Conservation (phyloP, 2,888 invertebrate species). For the Eretmocerus hayati region DNA sequence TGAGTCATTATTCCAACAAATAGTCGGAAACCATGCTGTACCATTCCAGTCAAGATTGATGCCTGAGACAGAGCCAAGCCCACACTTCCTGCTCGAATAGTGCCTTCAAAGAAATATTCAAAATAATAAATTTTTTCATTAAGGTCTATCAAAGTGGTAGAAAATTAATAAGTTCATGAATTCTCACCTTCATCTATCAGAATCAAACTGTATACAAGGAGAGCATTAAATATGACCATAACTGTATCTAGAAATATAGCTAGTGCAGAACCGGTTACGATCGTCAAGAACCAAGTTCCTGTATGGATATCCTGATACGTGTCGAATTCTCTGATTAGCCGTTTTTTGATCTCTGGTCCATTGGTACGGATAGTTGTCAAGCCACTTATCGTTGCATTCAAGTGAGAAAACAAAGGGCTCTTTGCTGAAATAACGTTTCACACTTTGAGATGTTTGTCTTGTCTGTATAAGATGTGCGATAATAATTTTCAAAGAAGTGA, state of each 20-base stretch:
- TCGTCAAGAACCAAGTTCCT: slow-evolving; percentile 55
- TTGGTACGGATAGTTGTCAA: slow-evolving; percentile 80
- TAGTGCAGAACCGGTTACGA: slow-evolving; percentile 57
- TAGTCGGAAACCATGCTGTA: slow-evolving; percentile 75
- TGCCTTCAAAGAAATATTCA: too few species aligned
- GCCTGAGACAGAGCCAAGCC: slow-evolving; percentile 67
- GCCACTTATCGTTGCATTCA: slow-evolving; percentile 78
- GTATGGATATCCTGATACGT: slow-evolving; percentile 63
- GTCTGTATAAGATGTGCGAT: too few species aligned
- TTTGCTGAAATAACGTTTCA: slow-evolving; percentile 37
- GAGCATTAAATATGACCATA: slow-evolving; percentile 55
- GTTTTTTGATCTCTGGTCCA: slow-evolving; percentile 57
- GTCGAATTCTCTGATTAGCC: slow-evolving; percentile 71
- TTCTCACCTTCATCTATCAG: background rate
- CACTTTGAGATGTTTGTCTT: too few species aligned
- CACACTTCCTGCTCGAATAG: slow-evolving; percentile 54
- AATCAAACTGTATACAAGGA: slow-evolving; percentile 29
- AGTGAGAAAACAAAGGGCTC: slow-evolving; percentile 87
- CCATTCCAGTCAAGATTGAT: slow-evolving; percentile 68
- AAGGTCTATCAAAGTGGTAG: background rate
- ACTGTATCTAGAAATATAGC: slow-evolving; percentile 60
- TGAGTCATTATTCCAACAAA: slow-evolving; percentile 67
- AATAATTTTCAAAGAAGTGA: too few species aligned
- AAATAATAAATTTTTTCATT: background rate
- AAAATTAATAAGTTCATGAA: background rate